Conservation (phyloP, 2,888 invertebrate species). For the Mythimna vitellina region DNA sequence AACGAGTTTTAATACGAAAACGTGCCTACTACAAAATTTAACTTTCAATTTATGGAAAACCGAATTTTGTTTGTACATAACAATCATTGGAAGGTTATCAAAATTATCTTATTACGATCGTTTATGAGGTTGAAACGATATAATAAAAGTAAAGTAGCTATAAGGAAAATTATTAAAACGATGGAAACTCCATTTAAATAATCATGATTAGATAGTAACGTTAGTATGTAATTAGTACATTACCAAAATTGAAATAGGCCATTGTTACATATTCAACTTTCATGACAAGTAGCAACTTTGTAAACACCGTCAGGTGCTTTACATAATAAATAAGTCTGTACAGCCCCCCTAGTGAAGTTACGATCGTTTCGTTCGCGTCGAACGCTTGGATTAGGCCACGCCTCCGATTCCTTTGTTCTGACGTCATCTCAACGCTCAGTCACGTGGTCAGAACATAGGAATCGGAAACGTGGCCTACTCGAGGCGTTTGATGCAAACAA, state of each 20-base stretch:
- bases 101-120: slow-evolving; percentile 32
- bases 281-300: not conserved
- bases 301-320: too few species aligned
- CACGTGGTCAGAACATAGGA: too few species aligned
- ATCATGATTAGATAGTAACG: slow-evolving; percentile 9
- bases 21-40: slow-evolving; percentile 43
- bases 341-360: too few species aligned
- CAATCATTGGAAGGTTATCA: slow-evolving; percentile 33
- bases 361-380: too few species aligned
- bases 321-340: too few species aligned
- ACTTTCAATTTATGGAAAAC: slow-evolving; percentile 50
- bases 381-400: too few species aligned
- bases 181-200: slow-evolving; percentile 9
- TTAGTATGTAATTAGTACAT: slow-evolving; percentile 9
- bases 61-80: slow-evolving; percentile 20
- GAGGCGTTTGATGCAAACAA: too few species aligned
- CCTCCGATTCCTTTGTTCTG: too few species aligned
- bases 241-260: slow-evolving; percentile 1
- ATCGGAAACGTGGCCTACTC: too few species aligned
- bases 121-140: slow-evolving; percentile 21
- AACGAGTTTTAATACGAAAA: slow-evolving; percentile 46
- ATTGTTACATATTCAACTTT: not conserved
- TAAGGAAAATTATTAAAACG: slow-evolving; percentile 13
- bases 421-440: too few species aligned
- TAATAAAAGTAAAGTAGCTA: slow-evolving; percentile 40